These are phyloP conservation scores for Daubentonia madagascariensis DNA, from an alignment of 2,113 vertebrate genomes.

Conservation along the genomic window DNA sequence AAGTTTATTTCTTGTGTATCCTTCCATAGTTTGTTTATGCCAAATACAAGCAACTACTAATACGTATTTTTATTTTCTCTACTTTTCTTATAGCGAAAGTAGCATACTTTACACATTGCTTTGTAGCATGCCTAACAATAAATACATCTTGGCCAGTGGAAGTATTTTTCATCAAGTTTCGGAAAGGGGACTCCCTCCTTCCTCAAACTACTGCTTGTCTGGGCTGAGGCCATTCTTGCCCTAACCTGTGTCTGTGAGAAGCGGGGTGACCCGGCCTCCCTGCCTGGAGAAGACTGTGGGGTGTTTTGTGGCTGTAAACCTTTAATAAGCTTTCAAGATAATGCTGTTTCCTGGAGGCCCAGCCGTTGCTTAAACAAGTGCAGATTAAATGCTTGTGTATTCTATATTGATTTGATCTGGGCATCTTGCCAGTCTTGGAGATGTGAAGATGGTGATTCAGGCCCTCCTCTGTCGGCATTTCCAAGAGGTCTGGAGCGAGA, in stretches of 20 bases:
- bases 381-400: slow-evolving; percentile 52
- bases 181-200: background rate
- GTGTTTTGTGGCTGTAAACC: background rate
- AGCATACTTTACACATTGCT: background rate
- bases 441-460: slow-evolving; percentile 53
- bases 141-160: background rate
- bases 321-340: background rate
- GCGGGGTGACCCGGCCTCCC: background rate
- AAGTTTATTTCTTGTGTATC: background rate
- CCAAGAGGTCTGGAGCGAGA: background rate
- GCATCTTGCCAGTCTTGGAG: slow-evolving; percentile 51
- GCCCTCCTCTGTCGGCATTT: background rate
- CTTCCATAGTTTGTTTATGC: background rate
- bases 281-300: background rate
- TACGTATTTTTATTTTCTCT: background rate
- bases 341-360: background rate
- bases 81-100: background rate
- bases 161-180: background rate
- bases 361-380: slow-evolving; percentile 34
- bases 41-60: background rate
- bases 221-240: background rate
- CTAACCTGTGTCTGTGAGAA: background rate
- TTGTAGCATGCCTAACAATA: background rate
- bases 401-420: slow-evolving; percentile 60
- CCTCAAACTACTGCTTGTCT: background rate